Conservation (phyloP, 2,797 vertebrate genomes). For the Astyanax mexicanus region DNA sequence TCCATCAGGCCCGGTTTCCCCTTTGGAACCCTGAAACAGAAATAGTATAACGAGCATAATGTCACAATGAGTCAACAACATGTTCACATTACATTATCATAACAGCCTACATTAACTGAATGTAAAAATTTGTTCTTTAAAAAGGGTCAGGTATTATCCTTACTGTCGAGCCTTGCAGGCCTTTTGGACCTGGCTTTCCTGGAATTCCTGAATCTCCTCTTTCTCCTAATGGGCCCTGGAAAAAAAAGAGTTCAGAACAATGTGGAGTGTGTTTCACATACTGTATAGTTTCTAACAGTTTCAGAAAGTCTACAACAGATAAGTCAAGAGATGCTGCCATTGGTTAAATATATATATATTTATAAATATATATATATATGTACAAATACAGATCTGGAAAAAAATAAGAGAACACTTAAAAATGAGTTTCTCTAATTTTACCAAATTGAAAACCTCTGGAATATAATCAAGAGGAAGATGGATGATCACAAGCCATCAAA, state of each 20-base stretch:
- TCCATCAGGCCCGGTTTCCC: conserved; percentile 79
- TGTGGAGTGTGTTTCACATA: not conserved
- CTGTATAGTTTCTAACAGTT: too few relatives aligned
- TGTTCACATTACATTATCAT: too few relatives aligned
- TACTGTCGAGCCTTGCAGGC: conserved; percentile 74
- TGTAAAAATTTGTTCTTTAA: not conserved
- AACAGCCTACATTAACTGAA: not conserved
- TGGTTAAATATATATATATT: too few relatives aligned
- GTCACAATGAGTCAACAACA: not conserved
- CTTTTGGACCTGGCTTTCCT: conserved; percentile 75
- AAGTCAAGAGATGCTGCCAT: too few relatives aligned
- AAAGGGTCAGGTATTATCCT: conserved; percentile 48
- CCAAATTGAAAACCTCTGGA: too few relatives aligned
- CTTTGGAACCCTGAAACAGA: conserved; percentile 76
- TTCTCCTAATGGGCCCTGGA: conserved; percentile 74
- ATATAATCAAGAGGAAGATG: too few relatives aligned
- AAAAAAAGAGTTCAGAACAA: conserved; percentile 27
- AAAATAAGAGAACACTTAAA: too few relatives aligned
- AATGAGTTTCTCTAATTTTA: too few relatives aligned
- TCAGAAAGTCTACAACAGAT: too few relatives aligned
- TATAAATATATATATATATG: too few relatives aligned
- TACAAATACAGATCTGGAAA: too few relatives aligned
- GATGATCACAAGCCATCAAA: too few relatives aligned
- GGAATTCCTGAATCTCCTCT: conserved; percentile 75
- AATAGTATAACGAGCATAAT: conserved; percentile 3